A percentile compares a stretch with the other conserved stretches of the same genome.
Evolutionary conservation across 2,797 vertebrate genomes (phyloP).

Genomic region (Petrocephalus schoutedeni): DNA sequence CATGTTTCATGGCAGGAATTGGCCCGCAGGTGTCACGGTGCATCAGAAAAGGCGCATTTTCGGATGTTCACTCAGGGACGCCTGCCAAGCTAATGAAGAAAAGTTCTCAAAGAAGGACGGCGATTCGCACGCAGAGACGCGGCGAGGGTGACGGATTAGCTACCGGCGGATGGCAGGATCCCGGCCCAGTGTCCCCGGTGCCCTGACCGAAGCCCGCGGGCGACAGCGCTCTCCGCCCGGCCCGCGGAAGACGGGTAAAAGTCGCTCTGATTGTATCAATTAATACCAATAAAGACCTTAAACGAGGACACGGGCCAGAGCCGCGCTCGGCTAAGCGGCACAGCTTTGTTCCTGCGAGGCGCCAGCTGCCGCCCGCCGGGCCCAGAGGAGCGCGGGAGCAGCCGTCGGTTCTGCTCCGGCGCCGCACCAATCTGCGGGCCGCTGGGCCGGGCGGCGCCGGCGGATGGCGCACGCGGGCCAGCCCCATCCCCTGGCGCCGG

Average conservation of each 20-base stretch:
- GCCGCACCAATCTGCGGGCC: slow-evolving; percentile 33
- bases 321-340: slow-evolving; percentile 55
- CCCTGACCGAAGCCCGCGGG: not conserved
- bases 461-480: slow-evolving; percentile 46
- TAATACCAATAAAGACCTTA: slow-evolving; percentile 68
- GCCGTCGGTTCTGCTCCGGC: slow-evolving; percentile 54
- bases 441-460: slow-evolving; percentile 42
- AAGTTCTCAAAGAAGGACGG: not conserved
- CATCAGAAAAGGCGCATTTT: not conserved
- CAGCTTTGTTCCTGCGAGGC: slow-evolving; percentile 61
- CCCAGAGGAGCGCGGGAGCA: slow-evolving; percentile 45
- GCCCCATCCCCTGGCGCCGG: slow-evolving; percentile 51
- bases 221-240: not conserved
- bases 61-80: not conserved
- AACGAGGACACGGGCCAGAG: slow-evolving; percentile 62
- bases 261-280: slow-evolving; percentile 56
- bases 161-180: not conserved
- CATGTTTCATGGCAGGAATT: not conserved
- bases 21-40: not conserved
- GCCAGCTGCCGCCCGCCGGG: slow-evolving; percentile 50
- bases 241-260: slow-evolving; percentile 25
- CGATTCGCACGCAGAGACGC: not conserved
- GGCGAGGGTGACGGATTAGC: not conserved
- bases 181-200: not conserved
- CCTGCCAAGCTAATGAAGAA: slow-evolving; percentile 6